Evolutionary conservation across 92 coral and sea anemone genomes (phyloP), one percentile per base, ranked within the genome.

Genomic region (Porites evermanni): DNA sequence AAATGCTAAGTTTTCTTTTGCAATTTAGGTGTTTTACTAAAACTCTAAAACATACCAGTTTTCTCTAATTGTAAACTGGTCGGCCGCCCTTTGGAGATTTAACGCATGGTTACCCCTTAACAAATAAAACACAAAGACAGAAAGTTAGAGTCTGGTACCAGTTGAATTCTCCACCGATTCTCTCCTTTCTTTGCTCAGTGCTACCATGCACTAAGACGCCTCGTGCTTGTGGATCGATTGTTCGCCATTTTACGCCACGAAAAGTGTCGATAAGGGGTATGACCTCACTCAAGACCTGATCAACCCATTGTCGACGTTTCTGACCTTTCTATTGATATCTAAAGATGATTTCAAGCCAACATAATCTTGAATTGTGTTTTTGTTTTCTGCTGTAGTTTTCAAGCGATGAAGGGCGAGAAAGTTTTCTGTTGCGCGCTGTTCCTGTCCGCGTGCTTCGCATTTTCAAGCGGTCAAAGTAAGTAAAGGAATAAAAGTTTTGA

Each of bases 201-300:
- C 20, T 72, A n/a, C 65, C 65, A 77, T 26, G 60, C 67, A 13
- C 24, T 26, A 12, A 72, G 8, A 44, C 11, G 18, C 79, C 51
- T 12, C 13, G 52, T 73, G 87, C 87, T 83, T 83, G 87, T 83
- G 87, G 87, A 12, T 64, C 12, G 18, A 83, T 83, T 83, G 87
- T 83, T 67, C 66, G 26, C 76, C 64, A 67, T 67, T 26, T 73
- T 64, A 12, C 24, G 50, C 21, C 64, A 26, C 63, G 64, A 52
- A 32, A 61, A 64, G 80, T 61, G 79, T 61, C 64, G 61, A n/a
- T 53, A 4, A 63, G 61, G 19, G 67, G 72, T 50, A 83, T 73
- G 80, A 64, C 80, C 79, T 83, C 73, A 83, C 66, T 29, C 8
- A 77, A 32, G 5, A 61, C n/a, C 50, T 19, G 75, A 26, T 53